A percentile compares a stretch with the other conserved stretches of the same genome.
These are phyloP conservation scores for Menura novaehollandiae DNA, from an alignment of 2,113 vertebrate species.

Conservation along the genomic window DNA sequence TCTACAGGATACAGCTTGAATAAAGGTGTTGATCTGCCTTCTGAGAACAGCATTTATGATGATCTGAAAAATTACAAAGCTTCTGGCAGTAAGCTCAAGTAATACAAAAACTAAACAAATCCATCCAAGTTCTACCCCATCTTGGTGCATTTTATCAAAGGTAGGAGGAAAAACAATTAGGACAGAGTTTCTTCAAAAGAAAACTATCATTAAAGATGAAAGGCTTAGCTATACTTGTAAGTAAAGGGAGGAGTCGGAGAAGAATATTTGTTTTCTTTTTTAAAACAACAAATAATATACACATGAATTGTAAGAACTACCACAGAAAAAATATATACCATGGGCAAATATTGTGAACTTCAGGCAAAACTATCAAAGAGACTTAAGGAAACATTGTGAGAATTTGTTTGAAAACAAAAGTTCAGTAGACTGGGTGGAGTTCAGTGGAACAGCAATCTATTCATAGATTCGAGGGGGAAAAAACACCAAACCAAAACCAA, in stretches of 20 bases:
- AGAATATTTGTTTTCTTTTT: neutral
- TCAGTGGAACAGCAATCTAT: neutral
- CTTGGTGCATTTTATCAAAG: neutral
- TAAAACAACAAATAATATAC: neutral
- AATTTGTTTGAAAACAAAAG: neutral
- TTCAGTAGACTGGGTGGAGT: neutral
- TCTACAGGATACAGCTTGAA: neutral
- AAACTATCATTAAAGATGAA: constrained; percentile 18
- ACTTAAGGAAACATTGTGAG: neutral
- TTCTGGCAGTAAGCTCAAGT: neutral
- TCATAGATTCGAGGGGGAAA: neutral
- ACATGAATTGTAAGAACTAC: neutral
- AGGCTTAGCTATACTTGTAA: neutral
- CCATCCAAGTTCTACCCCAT: neutral
- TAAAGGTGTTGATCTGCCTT: neutral
- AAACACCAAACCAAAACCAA: neutral
- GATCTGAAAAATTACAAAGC: neutral
- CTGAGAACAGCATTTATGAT: neutral
- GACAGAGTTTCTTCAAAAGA: constrained; percentile 4
- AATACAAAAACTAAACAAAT: constrained; percentile 21
- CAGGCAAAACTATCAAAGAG: neutral
- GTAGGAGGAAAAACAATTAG: constrained; percentile 2
- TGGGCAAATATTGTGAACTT: neutral
- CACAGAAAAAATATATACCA: neutral
- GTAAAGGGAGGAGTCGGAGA: neutral